phyloP scores from a whole-genome alignment of 1,140 invertebrate species.

The Lutraria rhynchaena region DNA sequence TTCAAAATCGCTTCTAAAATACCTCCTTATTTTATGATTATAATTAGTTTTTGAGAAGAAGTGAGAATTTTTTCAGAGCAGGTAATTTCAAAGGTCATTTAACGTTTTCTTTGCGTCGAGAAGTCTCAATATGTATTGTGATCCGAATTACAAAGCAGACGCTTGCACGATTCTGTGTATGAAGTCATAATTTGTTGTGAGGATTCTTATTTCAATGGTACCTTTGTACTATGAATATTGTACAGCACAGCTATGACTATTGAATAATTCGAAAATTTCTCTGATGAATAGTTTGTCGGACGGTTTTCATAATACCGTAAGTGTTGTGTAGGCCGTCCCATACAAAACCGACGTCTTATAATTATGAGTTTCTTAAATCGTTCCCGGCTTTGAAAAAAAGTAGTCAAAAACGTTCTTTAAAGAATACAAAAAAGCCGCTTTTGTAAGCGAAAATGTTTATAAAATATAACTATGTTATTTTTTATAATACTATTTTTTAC shows the following conservation, averaged over 20 bases:
- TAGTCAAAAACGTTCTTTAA: no score
- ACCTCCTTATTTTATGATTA: neutral
- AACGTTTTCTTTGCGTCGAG: slow-evolving; percentile 37
- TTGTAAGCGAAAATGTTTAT: no score
- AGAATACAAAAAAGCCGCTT: no score
- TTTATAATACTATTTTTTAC: no score
- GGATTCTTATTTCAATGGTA: slow-evolving; percentile 16
- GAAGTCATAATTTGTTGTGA: slow-evolving; percentile 28
- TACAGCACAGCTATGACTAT: slow-evolving; percentile 16
- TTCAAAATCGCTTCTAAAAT: slow-evolving; percentile 17
- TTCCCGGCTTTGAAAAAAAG: no score
- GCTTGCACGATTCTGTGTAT: slow-evolving; percentile 14
- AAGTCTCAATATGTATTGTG: slow-evolving; percentile 38
- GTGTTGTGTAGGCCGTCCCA: neutral
- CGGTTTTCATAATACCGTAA: slow-evolving; percentile 28
- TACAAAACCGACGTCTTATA: neutral
- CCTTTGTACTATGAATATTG: slow-evolving; percentile 9
- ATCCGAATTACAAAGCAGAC: slow-evolving; percentile 41
- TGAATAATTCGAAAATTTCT: slow-evolving; percentile 45
- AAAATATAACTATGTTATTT: no score
- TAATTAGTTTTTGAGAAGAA: slow-evolving; percentile 42
- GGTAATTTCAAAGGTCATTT: slow-evolving; percentile 36
- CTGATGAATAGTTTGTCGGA: slow-evolving; percentile 25
- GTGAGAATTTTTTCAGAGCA: slow-evolving; percentile 28
- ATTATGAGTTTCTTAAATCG: no score